These are phyloP conservation scores for Halictus rubicundus DNA, from an alignment of 1,140 invertebrate genomes.

Conservation along the genomic window DNA sequence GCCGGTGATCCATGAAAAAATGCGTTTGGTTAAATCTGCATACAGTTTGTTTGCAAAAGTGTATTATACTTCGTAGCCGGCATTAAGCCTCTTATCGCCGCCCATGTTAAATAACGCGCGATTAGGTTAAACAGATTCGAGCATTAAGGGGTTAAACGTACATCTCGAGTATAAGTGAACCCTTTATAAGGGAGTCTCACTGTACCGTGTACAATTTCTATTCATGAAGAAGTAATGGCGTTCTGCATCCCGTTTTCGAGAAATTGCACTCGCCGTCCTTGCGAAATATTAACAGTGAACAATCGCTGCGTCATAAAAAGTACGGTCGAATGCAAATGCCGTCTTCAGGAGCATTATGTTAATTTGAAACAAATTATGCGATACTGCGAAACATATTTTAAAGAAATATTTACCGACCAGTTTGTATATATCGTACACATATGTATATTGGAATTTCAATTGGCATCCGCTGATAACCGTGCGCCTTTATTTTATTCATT, in stretches of 20 bases:
- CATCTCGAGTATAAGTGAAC: slow-evolving; percentile 6
- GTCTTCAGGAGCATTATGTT: neutral
- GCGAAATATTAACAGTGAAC: neutral
- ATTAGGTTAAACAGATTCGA: slow-evolving; percentile 23
- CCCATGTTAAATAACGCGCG: neutral
- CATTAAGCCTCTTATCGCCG: neutral
- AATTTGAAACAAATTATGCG: neutral
- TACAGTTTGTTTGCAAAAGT: neutral
- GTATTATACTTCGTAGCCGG: neutral
- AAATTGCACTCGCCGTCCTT: neutral
- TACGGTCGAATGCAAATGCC: neutral
- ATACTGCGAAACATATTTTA: neutral
- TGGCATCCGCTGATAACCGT: too few relatives aligned
- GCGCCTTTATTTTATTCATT: too few relatives aligned
- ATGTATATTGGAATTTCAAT: too few relatives aligned
- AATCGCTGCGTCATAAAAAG: neutral
- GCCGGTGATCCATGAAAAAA: neutral
- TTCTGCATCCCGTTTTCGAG: neutral
- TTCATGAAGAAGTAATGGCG: slow-evolving; percentile 20
- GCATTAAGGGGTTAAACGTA: slow-evolving; percentile 7
- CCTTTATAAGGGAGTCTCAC: neutral
- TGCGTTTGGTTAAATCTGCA: neutral
- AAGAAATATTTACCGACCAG: neutral
- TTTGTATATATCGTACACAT: too few relatives aligned
- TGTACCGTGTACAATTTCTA: neutral